Conservation (phyloP, 1,140 invertebrate genomes). For the Drosophila oshimai region DNA sequence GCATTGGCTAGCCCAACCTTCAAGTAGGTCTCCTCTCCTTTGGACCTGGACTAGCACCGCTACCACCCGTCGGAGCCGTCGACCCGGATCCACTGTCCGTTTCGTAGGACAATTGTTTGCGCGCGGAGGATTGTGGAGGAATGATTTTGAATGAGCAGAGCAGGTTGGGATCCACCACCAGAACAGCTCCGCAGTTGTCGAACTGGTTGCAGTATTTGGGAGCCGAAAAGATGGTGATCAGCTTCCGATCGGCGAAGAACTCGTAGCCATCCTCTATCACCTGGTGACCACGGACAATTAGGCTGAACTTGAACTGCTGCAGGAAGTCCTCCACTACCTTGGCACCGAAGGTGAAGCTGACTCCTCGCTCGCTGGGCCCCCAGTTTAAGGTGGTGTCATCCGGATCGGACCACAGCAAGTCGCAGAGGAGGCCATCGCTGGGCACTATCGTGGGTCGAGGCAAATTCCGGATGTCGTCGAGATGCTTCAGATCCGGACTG, state of each 20-base stretch:
- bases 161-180: slow-evolving; percentile 98
- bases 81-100: slow-evolving; percentile 11
- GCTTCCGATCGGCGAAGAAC: slow-evolving; percentile 97
- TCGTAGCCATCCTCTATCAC: slow-evolving; percentile 99
- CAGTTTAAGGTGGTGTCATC: neutral
- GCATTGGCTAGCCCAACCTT: too few species aligned
- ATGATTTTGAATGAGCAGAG: slow-evolving; percentile 93
- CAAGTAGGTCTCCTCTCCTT: too few species aligned
- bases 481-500: slow-evolving; percentile 98
- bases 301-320: slow-evolving; percentile 8
- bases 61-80: too few species aligned
- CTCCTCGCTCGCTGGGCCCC: slow-evolving; percentile 31
- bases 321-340: slow-evolving; percentile 24
- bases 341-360: slow-evolving; percentile 20
- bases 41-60: too few species aligned
- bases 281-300: slow-evolving; percentile 87
- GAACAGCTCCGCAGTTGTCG: slow-evolving; percentile 98
- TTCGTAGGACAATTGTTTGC: neutral
- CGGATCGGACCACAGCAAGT: slow-evolving; percentile 98
- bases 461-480: slow-evolving; percentile 99
- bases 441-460: slow-evolving; percentile 99
- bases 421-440: slow-evolving; percentile 99
- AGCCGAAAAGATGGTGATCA: slow-evolving; percentile 95
- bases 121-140: neutral
- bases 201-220: slow-evolving; percentile 91